Evolutionary conservation across 2,888 invertebrate genomes (phyloP).

Genomic region (Caenorhabditis virilis): DNA sequence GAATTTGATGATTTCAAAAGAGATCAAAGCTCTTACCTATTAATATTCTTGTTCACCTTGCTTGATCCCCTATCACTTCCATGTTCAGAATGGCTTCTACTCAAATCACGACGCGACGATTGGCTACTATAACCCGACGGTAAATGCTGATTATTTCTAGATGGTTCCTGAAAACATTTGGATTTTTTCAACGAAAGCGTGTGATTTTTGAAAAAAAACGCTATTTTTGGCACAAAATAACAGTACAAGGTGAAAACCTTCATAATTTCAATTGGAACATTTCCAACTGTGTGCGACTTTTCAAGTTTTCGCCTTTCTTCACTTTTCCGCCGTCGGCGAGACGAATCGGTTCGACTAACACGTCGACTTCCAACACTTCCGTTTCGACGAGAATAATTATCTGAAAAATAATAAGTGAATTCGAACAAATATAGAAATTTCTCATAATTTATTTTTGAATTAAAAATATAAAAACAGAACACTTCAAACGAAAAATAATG

Average conservation of each 20-base stretch:
- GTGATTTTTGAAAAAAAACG: neutral
- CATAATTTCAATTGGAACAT: conserved; percentile 3
- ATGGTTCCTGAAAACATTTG: conserved; percentile 21
- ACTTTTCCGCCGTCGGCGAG: conserved; percentile 14
- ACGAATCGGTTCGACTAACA: conserved; percentile 5
- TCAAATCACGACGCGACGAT: conserved; percentile 27
- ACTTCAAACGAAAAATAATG: too few species aligned
- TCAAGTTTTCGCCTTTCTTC: conserved; percentile 20
- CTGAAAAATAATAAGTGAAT: too few species aligned
- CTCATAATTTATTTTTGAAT: neutral
- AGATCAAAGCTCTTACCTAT: conserved; percentile 13
- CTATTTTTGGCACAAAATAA: neutral
- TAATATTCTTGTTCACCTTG: conserved; percentile 49
- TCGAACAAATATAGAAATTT: too few species aligned
- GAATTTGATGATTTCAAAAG: too few species aligned
- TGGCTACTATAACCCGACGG: conserved; percentile 11
- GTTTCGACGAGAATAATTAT: conserved; percentile 8
- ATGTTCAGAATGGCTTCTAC: conserved; percentile 42
- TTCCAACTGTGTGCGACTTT: conserved; percentile 12
- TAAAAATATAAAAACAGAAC: neutral
- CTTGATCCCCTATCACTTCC: conserved; percentile 22
- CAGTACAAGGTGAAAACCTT: too few species aligned
- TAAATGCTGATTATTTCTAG: conserved; percentile 1
- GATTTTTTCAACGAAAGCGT: neutral
- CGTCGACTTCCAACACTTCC: conserved; percentile 8